Conservation (phyloP, 1,140 invertebrate species). For the Magallana gigas region DNA sequence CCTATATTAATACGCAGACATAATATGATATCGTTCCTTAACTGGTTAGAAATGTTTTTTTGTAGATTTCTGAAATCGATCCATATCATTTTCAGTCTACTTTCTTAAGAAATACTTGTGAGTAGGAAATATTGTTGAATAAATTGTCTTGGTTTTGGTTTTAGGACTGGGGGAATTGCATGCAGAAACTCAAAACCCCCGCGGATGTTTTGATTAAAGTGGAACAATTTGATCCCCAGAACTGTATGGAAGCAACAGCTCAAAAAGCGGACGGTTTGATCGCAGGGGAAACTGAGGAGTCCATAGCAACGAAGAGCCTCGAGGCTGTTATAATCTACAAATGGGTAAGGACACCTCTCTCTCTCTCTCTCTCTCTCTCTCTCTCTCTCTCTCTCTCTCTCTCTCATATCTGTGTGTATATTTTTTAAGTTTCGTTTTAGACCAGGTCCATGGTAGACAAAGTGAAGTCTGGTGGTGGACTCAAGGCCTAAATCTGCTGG, state of each 20-base stretch:
- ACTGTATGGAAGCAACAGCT: not conserved
- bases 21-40: too few relatives aligned
- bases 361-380: too few relatives aligned
- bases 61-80: too few relatives aligned
- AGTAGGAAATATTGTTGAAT: too few relatives aligned
- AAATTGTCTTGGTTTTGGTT: not conserved
- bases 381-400: too few relatives aligned
- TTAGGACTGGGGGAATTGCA: not conserved
- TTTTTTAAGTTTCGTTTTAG: not conserved
- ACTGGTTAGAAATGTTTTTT: too few relatives aligned
- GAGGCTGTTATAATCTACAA: constrained; percentile 4
- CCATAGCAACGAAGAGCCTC: not conserved
- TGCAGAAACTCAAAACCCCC: not conserved
- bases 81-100: too few relatives aligned
- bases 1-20: too few relatives aligned
- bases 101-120: too few relatives aligned
- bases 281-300: not conserved
- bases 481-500: not conserved
- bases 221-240: not conserved
- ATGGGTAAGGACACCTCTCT: not conserved
- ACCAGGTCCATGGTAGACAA: constrained; percentile 3
- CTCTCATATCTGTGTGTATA: too few relatives aligned
- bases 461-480: not conserved
- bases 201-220: not conserved
- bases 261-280: not conserved